These are phyloP conservation scores for Frankliniella intonsa DNA, from an alignment of 2,888 invertebrate species.

Conservation along the genomic window DNA sequence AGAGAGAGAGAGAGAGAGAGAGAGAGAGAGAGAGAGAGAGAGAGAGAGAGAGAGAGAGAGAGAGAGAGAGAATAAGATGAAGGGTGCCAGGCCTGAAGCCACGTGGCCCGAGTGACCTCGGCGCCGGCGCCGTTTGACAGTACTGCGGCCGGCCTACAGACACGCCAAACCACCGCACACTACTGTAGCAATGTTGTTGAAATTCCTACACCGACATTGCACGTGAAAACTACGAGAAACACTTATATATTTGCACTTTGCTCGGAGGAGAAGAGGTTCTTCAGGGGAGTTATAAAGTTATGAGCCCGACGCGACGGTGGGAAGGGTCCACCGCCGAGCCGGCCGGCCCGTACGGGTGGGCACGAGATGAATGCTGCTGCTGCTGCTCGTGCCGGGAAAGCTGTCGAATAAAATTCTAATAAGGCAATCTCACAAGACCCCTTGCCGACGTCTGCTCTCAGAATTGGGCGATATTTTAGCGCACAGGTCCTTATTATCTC, in stretches of 20 bases:
- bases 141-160: no score
- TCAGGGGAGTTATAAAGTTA: neutral
- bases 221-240: no score
- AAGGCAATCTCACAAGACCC: conserved; percentile 1
- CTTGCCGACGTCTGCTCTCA: neutral
- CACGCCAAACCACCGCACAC: no score
- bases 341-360: neutral
- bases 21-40: neutral
- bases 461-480: conserved; percentile 20
- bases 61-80: no score
- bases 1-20: neutral
- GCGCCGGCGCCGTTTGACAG: no score
- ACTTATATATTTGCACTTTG: no score
- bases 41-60: neutral
- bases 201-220: no score
- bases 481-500: neutral
- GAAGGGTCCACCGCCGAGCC: neutral
- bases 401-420: conserved; percentile 27
- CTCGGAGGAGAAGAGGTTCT: no score
- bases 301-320: neutral
- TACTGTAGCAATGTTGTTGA: no score
- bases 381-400: neutral
- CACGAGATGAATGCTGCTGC: neutral
- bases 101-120: no score
- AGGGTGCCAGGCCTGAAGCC: no score